A percentile compares a stretch with the other conserved stretches of the same genome.
Conservation (phyloP, 2,888 invertebrate genomes). For the Ochropacha duplaris region DNA sequence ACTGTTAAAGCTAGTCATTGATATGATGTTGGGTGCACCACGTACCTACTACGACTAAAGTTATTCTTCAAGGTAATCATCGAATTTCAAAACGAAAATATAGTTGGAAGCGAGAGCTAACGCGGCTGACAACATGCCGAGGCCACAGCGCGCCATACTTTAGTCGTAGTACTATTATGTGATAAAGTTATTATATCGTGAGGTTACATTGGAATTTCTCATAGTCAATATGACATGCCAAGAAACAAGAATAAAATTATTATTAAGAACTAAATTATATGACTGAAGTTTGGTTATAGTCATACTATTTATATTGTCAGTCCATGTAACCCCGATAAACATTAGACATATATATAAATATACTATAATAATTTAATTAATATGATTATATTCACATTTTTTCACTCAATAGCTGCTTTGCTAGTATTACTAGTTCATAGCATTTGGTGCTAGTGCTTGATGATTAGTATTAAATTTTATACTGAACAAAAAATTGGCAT, state of each 20-base stretch:
- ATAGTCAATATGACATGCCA: not conserved
- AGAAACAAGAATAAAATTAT: not conserved
- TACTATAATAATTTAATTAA: not conserved
- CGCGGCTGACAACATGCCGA: too few relatives aligned
- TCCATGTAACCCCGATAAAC: not conserved
- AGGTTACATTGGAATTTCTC: not conserved
- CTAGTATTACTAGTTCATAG: constrained; percentile 54
- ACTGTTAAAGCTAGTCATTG: constrained; percentile 63
- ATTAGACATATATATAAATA: not conserved
- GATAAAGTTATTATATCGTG: constrained; percentile 7
- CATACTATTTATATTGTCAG: not conserved
- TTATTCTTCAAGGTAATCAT: too few relatives aligned
- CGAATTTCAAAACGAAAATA: too few relatives aligned
- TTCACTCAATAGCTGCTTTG: constrained; percentile 48
- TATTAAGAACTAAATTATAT: not conserved
- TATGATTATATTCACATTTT: constrained; percentile 7
- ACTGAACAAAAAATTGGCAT: constrained; percentile 43
- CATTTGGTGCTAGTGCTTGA: constrained; percentile 72
- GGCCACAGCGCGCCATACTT: too few relatives aligned
- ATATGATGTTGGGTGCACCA: constrained; percentile 26
- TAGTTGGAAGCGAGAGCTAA: too few relatives aligned
- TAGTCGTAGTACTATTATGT: constrained; percentile 3
- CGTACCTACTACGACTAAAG: too few relatives aligned
- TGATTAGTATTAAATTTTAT: constrained; percentile 57
- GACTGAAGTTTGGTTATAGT: not conserved